Evolutionary conservation across 2,888 invertebrate genomes (phyloP).

Genomic region (Erebia ligea): DNA sequence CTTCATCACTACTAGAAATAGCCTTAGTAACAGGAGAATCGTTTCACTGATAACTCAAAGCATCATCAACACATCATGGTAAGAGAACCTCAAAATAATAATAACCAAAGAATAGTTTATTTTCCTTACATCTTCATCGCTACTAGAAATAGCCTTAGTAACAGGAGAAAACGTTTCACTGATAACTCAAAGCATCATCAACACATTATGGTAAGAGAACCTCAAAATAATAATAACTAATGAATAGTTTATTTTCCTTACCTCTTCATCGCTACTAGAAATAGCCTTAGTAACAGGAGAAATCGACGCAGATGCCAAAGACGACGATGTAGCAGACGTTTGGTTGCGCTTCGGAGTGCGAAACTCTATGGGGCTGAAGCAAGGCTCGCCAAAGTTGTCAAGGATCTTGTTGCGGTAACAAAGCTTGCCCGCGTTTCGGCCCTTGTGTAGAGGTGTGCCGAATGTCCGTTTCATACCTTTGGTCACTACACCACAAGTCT

Average conservation of each 20-base stretch:
- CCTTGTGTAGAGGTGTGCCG: conserved; percentile 66
- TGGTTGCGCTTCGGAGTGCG: conserved; percentile 61
- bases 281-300: conserved; percentile 65
- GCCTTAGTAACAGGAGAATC: conserved; percentile 62
- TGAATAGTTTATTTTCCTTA: conserved; percentile 36
- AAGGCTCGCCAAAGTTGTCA: conserved; percentile 69
- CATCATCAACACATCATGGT: no score
- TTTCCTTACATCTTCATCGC: conserved; percentile 66
- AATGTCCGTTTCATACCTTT: conserved; percentile 76
- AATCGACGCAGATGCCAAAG: conserved; percentile 64
- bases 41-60: no score
- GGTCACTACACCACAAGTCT: conserved; percentile 61
- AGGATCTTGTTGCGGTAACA: conserved; percentile 71
- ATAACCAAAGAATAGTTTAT: no score
- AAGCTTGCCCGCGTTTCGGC: conserved; percentile 50
- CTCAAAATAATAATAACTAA: not conserved
- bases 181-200: no score
- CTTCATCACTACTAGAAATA: conserved; percentile 71
- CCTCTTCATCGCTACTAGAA: conserved; percentile 73
- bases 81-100: not conserved
- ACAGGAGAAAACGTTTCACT: conserved; percentile 64
- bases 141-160: conserved; percentile 60
- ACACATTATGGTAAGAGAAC: no score
- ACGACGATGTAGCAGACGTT: conserved; percentile 58
- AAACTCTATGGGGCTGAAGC: conserved; percentile 72